Evolutionary conservation across 2,113 vertebrate species (phyloP).

Genomic region (Scomber colias): DNA sequence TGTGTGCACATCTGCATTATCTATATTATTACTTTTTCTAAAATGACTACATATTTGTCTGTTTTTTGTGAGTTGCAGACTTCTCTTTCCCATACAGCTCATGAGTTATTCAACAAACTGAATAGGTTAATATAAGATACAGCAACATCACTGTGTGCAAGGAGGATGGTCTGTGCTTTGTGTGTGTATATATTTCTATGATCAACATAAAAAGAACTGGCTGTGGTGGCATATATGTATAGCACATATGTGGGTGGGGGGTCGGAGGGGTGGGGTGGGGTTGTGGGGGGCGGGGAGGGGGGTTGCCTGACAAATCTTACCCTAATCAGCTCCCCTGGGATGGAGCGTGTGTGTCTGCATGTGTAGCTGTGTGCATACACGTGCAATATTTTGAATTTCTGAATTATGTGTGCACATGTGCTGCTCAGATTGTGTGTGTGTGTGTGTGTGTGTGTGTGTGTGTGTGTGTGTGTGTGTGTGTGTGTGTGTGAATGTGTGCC

Average conservation of each 20-base stretch:
- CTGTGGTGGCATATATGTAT: background rate
- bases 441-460: slow-evolving; percentile 4
- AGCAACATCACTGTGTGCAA: background rate
- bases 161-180: slow-evolving; percentile 10
- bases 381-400: slow-evolving; percentile 28
- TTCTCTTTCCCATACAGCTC: background rate
- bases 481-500: slow-evolving; percentile 2
- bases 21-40: background rate
- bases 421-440: background rate
- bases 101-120: slow-evolving; percentile 62
- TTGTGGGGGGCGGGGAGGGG: background rate
- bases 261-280: background rate
- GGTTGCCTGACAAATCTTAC: slow-evolving; percentile 63
- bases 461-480: background rate
- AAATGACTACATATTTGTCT: background rate
- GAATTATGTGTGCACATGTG: slow-evolving; percentile 19
- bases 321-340: slow-evolving; percentile 79
- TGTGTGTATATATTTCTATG: slow-evolving; percentile 28
- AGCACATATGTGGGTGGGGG: slow-evolving; percentile 10
- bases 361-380: background rate
- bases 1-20: background rate
- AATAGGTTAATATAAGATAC: slow-evolving; percentile 29
- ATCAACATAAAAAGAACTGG: slow-evolving; percentile 25
- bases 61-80: no score
- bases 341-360: slow-evolving; percentile 36